Conservation (phyloP, 2,797 vertebrate genomes). For the Balearica regulorum region DNA sequence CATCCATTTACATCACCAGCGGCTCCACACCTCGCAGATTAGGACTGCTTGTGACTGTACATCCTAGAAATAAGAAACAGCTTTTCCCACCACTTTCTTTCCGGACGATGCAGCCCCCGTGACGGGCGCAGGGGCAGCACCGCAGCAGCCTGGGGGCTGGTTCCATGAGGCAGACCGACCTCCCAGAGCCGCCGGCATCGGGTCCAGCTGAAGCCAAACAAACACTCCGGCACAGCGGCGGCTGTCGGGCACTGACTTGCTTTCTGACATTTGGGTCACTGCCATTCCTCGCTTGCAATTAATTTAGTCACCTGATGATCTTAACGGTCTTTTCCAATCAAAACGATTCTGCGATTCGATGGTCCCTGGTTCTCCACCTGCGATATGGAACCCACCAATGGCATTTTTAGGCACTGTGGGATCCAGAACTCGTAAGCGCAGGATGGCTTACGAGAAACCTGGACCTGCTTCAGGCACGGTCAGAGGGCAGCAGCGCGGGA, state of each 20-base stretch:
- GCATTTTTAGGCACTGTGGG: not conserved
- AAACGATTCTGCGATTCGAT: too few species aligned
- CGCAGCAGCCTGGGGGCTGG: not conserved
- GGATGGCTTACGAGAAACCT: not conserved
- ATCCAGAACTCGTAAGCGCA: not conserved
- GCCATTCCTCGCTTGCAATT: not conserved
- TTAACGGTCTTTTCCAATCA: too few species aligned
- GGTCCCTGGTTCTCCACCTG: not conserved
- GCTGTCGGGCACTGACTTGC: rapidly evolving
- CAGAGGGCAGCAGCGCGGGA: not conserved
- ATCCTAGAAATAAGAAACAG: not conserved
- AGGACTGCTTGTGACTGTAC: not conserved
- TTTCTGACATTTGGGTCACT: not conserved
- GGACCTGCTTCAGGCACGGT: not conserved
- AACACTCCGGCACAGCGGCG: rapidly evolving
- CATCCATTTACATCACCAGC: not conserved
- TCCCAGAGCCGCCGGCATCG: rapidly evolving
- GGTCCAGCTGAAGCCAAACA: not conserved
- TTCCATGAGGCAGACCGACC: not conserved
- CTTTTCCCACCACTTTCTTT: not conserved
- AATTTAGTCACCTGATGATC: not conserved
- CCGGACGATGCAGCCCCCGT: not conserved
- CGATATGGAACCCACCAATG: rapidly evolving
- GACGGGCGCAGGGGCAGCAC: not conserved
- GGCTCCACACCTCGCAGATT: not conserved